Evolutionary conservation across 2,113 vertebrate species (phyloP).

Genomic region (Aptenodytes forsteri): DNA sequence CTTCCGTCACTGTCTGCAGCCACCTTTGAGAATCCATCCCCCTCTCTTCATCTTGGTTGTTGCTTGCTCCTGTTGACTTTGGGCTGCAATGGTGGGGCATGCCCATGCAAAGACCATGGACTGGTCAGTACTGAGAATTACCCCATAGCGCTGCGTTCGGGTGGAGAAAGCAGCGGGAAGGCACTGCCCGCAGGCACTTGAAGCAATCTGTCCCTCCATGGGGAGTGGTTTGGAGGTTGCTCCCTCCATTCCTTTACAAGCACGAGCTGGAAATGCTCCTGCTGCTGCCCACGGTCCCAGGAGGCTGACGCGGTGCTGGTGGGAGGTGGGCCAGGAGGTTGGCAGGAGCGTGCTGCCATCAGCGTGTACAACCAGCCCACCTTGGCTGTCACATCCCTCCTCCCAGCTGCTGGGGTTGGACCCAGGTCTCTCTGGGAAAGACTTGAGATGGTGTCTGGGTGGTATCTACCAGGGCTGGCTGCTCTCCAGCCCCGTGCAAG

Average conservation of each 20-base stretch:
- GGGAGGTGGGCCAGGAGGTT: not conserved
- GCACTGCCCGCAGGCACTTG: not conserved
- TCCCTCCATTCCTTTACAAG: not conserved
- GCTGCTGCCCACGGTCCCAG: not conserved
- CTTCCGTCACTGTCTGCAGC: not conserved
- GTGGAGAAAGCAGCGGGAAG: not conserved
- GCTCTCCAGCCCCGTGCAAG: not conserved
- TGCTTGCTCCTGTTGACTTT: not conserved
- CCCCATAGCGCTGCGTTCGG: accelerated
- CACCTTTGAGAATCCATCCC: not conserved
- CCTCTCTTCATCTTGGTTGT: not conserved
- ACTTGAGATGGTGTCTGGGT: not conserved
- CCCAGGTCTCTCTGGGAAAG: not conserved
- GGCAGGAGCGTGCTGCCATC: not conserved
- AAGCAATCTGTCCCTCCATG: not conserved
- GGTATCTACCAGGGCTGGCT: not conserved
- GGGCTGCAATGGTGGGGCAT: not conserved
- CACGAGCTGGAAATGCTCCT: not conserved
- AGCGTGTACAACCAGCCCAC: not conserved
- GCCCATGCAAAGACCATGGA: accelerated
- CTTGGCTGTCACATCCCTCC: not conserved
- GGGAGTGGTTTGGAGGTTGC: not conserved
- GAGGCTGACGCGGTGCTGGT: not conserved
- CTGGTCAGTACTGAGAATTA: not conserved
- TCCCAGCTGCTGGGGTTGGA: not conserved